Evolutionary conservation across 2,797 vertebrate species (phyloP).

Genomic region (Pristis pectinata): DNA sequence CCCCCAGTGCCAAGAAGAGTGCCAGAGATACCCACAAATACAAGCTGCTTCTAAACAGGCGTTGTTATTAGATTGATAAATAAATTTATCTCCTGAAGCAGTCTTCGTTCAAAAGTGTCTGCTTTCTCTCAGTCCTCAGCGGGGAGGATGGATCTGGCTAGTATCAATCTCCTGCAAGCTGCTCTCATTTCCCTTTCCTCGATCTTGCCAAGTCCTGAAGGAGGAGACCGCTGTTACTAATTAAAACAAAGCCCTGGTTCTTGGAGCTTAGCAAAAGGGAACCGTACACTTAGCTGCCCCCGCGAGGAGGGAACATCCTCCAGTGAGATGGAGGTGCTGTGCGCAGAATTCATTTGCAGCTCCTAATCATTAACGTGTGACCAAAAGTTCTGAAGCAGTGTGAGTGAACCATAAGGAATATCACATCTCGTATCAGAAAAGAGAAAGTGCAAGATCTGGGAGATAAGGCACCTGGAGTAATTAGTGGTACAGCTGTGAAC

Average conservation of each 20-base stretch:
- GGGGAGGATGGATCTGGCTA: not conserved
- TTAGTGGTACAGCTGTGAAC: not conserved
- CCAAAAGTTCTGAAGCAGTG: not conserved
- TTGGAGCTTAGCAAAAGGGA: not conserved
- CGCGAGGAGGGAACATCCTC: not conserved
- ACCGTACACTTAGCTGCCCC: not conserved
- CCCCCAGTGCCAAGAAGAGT: not conserved
- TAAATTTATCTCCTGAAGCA: not conserved
- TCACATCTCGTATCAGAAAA: not conserved
- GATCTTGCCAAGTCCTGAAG: not conserved
- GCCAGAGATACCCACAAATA: not conserved
- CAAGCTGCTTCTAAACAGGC: not conserved
- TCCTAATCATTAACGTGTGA: not conserved
- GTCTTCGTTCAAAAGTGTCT: not conserved
- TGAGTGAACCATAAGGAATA: not conserved
- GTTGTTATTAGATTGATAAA: not conserved
- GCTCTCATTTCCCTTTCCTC: not conserved
- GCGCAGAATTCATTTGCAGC: not conserved
- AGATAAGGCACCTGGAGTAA: not conserved
- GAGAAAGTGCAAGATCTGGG: not conserved
- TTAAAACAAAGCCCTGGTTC: slow-evolving; percentile 1
- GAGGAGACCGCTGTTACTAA: slow-evolving; percentile 18
- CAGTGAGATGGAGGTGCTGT: not conserved
- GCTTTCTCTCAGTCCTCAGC: not conserved
- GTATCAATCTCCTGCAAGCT: slow-evolving; percentile 18